Evolutionary conservation across 2,888 invertebrate genomes (phyloP).

Genomic region (Spicauda simplicius): DNA sequence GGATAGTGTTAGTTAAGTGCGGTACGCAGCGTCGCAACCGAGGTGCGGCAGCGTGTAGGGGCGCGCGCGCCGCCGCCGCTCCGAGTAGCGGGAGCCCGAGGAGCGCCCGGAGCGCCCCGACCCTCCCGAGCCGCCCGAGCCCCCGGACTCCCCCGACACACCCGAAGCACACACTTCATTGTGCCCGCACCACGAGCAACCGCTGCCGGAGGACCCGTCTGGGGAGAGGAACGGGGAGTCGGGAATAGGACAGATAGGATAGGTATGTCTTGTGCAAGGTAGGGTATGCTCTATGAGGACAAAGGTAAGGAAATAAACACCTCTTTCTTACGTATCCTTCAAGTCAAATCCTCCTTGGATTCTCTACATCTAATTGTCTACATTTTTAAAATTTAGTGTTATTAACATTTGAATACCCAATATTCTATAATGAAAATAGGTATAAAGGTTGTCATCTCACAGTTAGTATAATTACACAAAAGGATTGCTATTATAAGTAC

Average conservation of each 20-base stretch:
- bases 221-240: slow-evolving; percentile 42
- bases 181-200: slow-evolving; percentile 65
- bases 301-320: background rate
- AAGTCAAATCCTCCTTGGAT: too few relatives aligned
- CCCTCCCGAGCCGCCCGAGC: slow-evolving; percentile 45
- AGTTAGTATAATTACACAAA: too few relatives aligned
- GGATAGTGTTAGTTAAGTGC: slow-evolving; percentile 32
- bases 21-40: slow-evolving; percentile 43
- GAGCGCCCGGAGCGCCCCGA: slow-evolving; percentile 40
- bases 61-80: slow-evolving; percentile 48
- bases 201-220: slow-evolving; percentile 68
- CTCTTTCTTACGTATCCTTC: background rate
- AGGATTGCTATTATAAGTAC: too few relatives aligned
- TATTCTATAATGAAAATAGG: too few relatives aligned
- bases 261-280: too few relatives aligned
- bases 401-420: too few relatives aligned
- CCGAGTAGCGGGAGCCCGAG: slow-evolving; percentile 41
- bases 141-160: slow-evolving; percentile 53
- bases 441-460: too few relatives aligned
- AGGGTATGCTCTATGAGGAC: background rate
- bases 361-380: too few relatives aligned
- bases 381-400: too few relatives aligned
- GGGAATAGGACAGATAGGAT: slow-evolving; percentile 31
- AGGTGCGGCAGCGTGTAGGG: slow-evolving; percentile 46
- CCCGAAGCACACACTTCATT: slow-evolving; percentile 48